phyloP scores from a whole-genome alignment of 1,140 invertebrate genomes.

The Ganaspis sp. region DNA sequence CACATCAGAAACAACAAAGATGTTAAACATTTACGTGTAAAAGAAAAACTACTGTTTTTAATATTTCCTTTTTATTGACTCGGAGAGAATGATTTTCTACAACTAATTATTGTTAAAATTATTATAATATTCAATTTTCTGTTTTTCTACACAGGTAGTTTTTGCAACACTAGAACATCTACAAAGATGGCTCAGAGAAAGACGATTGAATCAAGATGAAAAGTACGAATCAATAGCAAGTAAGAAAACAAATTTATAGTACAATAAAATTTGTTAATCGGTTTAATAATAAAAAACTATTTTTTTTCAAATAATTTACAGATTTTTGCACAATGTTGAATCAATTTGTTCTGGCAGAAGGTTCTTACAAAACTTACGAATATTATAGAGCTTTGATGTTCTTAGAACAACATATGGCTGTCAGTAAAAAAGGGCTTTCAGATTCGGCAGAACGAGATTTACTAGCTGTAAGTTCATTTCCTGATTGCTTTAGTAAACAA shows the following conservation, averaged over 20 bases:
- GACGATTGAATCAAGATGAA: slow-evolving; percentile 70
- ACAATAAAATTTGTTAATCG: neutral
- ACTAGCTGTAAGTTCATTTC: slow-evolving; percentile 62
- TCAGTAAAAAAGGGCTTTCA: slow-evolving; percentile 77
- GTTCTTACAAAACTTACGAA: slow-evolving; percentile 84
- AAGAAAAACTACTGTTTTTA: too few relatives aligned
- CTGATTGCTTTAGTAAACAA: too few relatives aligned
- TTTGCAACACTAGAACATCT: slow-evolving; percentile 85
- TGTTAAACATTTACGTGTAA: too few relatives aligned
- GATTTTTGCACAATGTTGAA: slow-evolving; percentile 79
- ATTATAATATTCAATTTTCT: neutral
- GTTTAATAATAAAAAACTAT: neutral
- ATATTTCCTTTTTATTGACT: too few relatives aligned
- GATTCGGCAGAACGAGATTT: slow-evolving; percentile 77
- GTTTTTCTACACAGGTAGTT: slow-evolving; percentile 72
- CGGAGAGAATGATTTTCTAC: too few relatives aligned
- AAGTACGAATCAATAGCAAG: slow-evolving; percentile 64
- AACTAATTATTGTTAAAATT: too few relatives aligned
- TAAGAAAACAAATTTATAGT: slow-evolving; percentile 24
- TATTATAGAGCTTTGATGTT: slow-evolving; percentile 85
- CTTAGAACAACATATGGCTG: slow-evolving; percentile 83
- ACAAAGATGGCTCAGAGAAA: slow-evolving; percentile 84
- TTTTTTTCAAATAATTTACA: slow-evolving; percentile 49
- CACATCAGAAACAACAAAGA: too few relatives aligned
- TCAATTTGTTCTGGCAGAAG: slow-evolving; percentile 81